Base-by-base conservation (phyloP, 2,113 vertebrate genomes). In the Ranitomeya imitator region DNA sequence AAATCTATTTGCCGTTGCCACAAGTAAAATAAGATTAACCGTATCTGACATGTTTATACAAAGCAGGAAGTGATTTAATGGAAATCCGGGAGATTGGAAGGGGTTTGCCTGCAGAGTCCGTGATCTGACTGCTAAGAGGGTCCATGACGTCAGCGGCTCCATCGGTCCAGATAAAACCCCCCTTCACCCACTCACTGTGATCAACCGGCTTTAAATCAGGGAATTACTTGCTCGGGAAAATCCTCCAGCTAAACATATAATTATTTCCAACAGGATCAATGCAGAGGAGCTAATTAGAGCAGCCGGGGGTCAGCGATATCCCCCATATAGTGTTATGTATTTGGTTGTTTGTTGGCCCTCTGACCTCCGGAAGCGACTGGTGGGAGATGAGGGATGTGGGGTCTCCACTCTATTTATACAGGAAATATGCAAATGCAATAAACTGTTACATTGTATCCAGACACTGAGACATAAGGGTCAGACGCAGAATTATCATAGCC, bases 151-250 rank as follows among this genome's bases (percentile, higher is more conserved):
- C 92, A 92, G 88, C 91, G 89, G 88, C 26, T 67, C 55, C 63
- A 45, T 74, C 52, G 7, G 54, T 54, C 69, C 65, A 60, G 9
- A 12, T 54, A 54, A 79, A 23, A 31, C 91, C 91, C 87, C 87
- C 91, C 89, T 90, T 91, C 85, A 21, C 19, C 85, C 37, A 45
- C 82, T 91, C 83, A 86, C 61, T 79, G 61, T n/a, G 79, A 92
- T 92, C 90, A 94, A 91, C 91, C 92, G 93, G 91, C 92, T 93
- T 93, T 88, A 94, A 95, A 94, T 92, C 91, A 93, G 86, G 91
- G 93, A 94, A 94, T 94, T 93, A 92, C 91, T 91, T 93, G 92
- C 90, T 92, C 93, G 92, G 91, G 91, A 92, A 94, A 95, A 90
- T 85, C 89, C 91, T 94, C 93, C 91, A 92, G 93, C 92, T 91